Percentiles rank a stretch among this genome's conserved stretches.
phyloP scores from a whole-genome alignment of 2,888 invertebrate genomes.

The Epinotia bilunana region DNA sequence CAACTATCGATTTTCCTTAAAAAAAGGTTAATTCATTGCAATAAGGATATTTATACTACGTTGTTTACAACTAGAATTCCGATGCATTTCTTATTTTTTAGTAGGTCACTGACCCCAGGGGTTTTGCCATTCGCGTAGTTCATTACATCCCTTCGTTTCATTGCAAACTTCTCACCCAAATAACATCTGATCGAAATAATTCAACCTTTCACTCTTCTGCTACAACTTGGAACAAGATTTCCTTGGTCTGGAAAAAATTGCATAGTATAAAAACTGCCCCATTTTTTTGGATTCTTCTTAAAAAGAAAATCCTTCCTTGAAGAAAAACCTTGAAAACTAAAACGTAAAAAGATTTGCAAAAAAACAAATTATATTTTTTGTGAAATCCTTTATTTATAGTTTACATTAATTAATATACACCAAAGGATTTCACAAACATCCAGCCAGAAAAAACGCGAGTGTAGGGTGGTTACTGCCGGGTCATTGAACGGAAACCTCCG shows the following conservation, averaged over 20 bases:
- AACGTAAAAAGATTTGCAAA: too few relatives aligned
- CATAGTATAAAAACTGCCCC: too few relatives aligned
- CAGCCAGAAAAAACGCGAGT: neutral
- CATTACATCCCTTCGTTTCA: neutral
- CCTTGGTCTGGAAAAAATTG: too few relatives aligned
- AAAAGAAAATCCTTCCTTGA: too few relatives aligned
- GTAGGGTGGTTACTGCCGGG: constrained; percentile 4
- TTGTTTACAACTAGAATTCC: constrained; percentile 40
- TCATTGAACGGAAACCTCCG: constrained; percentile 23
- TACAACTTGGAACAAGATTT: neutral
- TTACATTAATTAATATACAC: neutral
- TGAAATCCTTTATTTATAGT: neutral
- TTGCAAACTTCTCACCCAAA: neutral
- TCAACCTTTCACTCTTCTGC: neutral
- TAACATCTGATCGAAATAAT: neutral
- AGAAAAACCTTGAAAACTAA: too few relatives aligned
- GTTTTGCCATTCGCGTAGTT: neutral
- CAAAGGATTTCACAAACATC: too few relatives aligned
- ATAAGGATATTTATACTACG: constrained; percentile 48
- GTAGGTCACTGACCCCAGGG: constrained; percentile 3
- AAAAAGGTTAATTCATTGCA: constrained; percentile 64
- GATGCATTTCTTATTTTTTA: constrained; percentile 5
- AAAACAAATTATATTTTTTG: too few relatives aligned
- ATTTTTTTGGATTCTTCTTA: too few relatives aligned
- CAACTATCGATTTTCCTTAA: constrained; percentile 79